Evolutionary conservation across 2,888 invertebrate genomes (phyloP).

Genomic region (Stegophylla sp.): DNA sequence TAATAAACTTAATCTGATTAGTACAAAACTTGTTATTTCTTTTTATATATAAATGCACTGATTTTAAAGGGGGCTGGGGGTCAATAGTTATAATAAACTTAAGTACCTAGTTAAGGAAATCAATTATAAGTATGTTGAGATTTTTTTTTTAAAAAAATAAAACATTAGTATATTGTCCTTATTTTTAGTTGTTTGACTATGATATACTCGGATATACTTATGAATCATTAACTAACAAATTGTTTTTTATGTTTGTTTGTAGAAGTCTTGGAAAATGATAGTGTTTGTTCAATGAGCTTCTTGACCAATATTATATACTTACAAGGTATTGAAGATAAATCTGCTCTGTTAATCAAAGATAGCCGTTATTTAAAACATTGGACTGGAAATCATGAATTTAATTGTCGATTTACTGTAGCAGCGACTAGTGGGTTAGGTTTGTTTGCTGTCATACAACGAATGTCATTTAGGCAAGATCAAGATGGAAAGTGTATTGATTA

Average conservation of each 20-base stretch:
- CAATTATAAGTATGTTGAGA: no score
- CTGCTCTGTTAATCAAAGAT: conserved; percentile 63
- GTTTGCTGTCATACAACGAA: conserved; percentile 68
- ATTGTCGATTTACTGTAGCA: conserved; percentile 64
- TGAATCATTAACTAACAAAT: not conserved
- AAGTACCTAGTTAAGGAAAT: no score
- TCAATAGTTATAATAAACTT: no score
- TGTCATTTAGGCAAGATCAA: conserved; percentile 66
- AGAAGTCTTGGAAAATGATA: conserved; percentile 61
- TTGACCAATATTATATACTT: conserved; percentile 38
- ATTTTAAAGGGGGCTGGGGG: no score
- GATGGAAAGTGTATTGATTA: conserved; percentile 67
- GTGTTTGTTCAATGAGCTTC: conserved; percentile 59
- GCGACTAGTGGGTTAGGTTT: conserved; percentile 64
- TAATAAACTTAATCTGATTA: no score
- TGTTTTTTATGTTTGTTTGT: conserved; percentile 48
- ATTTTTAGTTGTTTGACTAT: no score
- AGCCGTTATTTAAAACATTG: conserved; percentile 62
- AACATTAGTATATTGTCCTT: no score
- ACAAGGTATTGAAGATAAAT: conserved; percentile 62
- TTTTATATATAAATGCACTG: no score
- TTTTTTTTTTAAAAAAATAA: not conserved
- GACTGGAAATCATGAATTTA: conserved; percentile 63
- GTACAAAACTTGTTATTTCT: no score
- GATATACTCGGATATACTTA: no score